Conservation (phyloP, 2,797 vertebrate genomes). For the Telmatherina bonti region DNA sequence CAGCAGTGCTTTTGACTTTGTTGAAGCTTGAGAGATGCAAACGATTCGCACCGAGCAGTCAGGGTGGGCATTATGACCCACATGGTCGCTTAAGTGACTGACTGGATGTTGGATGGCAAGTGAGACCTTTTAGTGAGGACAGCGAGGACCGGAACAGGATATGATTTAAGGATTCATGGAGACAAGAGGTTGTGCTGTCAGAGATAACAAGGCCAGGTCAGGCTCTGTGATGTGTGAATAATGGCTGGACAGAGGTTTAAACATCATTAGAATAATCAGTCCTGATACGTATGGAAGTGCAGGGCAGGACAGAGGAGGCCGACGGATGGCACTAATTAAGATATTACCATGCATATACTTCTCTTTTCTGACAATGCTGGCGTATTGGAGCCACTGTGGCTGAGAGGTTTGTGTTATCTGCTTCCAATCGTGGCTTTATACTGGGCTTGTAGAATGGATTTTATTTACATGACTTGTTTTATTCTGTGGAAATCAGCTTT, state of each 20-base stretch:
- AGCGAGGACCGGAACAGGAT: constrained; percentile 39
- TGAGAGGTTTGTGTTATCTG: constrained; percentile 23
- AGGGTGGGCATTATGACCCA: constrained; percentile 40
- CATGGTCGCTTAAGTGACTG: constrained; percentile 57
- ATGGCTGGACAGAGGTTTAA: constrained; percentile 71
- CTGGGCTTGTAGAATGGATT: neutral
- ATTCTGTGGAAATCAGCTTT: too few relatives aligned
- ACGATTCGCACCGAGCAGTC: constrained; percentile 42
- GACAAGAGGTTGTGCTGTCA: constrained; percentile 63
- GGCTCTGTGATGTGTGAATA: constrained; percentile 73
- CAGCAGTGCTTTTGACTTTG: constrained; percentile 4
- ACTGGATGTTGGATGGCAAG: constrained; percentile 55
- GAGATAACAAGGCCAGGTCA: constrained; percentile 66
- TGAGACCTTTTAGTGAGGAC: constrained; percentile 43
- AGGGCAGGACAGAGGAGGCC: constrained; percentile 33
- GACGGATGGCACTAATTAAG: constrained; percentile 54
- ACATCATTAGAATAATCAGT: constrained; percentile 78
- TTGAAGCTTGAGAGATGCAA: constrained; percentile 40
- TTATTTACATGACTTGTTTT: too few relatives aligned
- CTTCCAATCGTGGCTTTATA: constrained; percentile 15
- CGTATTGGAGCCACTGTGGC: constrained; percentile 14
- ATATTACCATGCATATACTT: constrained; percentile 39
- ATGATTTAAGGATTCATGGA: constrained; percentile 69
- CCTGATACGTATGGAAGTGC: constrained; percentile 57
- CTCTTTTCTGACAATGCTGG: constrained; percentile 35